Evolutionary conservation across 2,888 invertebrate genomes (phyloP), one percentile per base, ranked within the genome.

Genomic region (Acheta domesticus): DNA sequence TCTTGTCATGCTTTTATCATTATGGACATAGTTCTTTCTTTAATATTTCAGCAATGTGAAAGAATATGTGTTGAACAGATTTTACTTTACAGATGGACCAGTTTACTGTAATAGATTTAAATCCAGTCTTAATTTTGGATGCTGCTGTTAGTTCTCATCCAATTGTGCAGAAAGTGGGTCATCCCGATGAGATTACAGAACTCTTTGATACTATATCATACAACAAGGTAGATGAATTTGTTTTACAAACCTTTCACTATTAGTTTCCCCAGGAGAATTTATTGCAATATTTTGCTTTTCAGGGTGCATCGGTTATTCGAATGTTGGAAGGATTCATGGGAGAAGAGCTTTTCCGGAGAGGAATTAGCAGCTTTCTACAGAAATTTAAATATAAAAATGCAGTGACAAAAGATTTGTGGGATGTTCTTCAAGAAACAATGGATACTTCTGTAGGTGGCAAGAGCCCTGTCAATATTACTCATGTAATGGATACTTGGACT

Each of bases 151-250:
- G 93, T 78, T 96, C 97, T 1, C 97, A 97, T 88, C 95, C 98
- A 0, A 96, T 98, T 82, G 93, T 96, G 12, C 93, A 95, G 86
- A 90, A 90, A 0, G 97, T 97, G 20, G 89, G 90, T 49, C 94
- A 94, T 82, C 97, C 97, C 0, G 93, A 94, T 85, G 93, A 98
- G 88, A 97, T 98, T 79, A 96, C 94, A 0, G 93, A 96, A 83
- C 92, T 97, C 80, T 98, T 98, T 85, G 97, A 98, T 86, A 87
- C 90, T 0, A 97, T 98, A 82, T 95, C 97, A 0, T 98, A 98
- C 85, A 92, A 91, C 82, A 98, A 98, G 90, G 96, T 94, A 86
- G 85, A 11, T 76, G 2, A 11, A 16, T 49, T 19, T 76, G n/a
- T 16, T 49, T 48, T 19, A 12, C 11, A 48, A 48, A 14, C 11